Base-by-base conservation (phyloP, 2,797 vertebrate genomes). In the Pyrocephalus nanus region DNA sequence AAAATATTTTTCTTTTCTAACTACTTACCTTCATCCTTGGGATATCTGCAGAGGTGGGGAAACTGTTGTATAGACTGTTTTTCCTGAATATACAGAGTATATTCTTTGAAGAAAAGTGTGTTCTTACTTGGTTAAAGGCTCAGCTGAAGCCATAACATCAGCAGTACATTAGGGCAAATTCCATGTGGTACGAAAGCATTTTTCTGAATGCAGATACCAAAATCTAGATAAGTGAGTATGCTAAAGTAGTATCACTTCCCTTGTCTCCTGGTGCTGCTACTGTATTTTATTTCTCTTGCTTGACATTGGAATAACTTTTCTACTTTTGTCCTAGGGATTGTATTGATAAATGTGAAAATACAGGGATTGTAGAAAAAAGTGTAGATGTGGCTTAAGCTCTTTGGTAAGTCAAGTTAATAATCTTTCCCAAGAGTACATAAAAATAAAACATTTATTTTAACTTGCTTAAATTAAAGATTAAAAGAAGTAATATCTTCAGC, bases 1-100 rank as follows among this genome's bases (percentile, higher is more conserved):
- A 38, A n/a, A 75, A 36, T 72, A 45, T 43, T 67, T 79, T 78
- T 48, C 3, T 78, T 67, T 88, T 69, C 40, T 22, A 27, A 30
- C 10, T 72, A 22, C 7, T 47, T 69, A 18, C 14, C 7, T 89
- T 89, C 17, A n/a, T 83, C 32, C 9, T 83, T 19, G 57, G 32
- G 13, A 4, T 86, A 23, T 30, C 60, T 79, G 55, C 8, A 55
- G 69, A 69, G 27, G 4, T 58, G 14, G 73, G 26, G 36, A 55
- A 72, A 18, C 6, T 6, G 43, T 45, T 78, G 6, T 30, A 6
- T 30, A 62, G 62, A 13, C 65, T 69, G 0, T 47, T 72, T 69
- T 11, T 13, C 34, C 36, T 6, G 3, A 27, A 14, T 66, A 8
- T 32, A 3, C 0, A 3, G 43, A n/a, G 6, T 47, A 4, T 70